Evolutionary conservation across 2,113 vertebrate species (phyloP).

Genomic region (Larimichthys polyactis): DNA sequence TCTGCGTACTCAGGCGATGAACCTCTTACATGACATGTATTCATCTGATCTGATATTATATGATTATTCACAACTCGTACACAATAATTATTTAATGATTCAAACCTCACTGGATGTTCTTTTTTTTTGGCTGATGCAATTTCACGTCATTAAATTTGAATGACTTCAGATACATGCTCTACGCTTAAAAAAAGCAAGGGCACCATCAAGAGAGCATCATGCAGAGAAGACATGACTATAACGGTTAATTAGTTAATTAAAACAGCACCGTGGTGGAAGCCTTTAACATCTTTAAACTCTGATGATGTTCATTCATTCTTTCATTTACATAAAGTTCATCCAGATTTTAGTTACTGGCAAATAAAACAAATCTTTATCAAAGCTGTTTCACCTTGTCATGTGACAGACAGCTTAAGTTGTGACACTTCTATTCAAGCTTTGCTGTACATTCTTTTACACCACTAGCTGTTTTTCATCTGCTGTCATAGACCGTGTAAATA

Average conservation of each 20-base stretch:
- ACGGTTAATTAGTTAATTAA: background rate
- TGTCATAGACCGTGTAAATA: background rate
- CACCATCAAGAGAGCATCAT: background rate
- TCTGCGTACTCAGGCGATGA: no score
- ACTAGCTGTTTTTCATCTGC: constrained; percentile 3
- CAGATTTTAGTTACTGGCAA: background rate
- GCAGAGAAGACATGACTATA: background rate
- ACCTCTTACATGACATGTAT: no score
- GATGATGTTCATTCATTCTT: background rate
- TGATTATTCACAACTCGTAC: no score
- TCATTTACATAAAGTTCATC: background rate
- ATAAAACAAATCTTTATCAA: background rate
- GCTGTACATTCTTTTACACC: background rate
- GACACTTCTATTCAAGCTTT: background rate
- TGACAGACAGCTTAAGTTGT: background rate
- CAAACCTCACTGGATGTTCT: no score
- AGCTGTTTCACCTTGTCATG: background rate
- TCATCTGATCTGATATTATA: no score
- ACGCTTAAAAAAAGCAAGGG: background rate
- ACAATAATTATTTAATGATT: background rate
- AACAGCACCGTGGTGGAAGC: no score
- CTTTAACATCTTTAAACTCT: background rate
- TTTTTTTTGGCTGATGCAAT: background rate
- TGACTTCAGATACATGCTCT: background rate
- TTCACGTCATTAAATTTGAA: constrained; percentile 7